Evolutionary conservation across 2,888 invertebrate species (phyloP).

Genomic region (Hipparchia sbordonii): DNA sequence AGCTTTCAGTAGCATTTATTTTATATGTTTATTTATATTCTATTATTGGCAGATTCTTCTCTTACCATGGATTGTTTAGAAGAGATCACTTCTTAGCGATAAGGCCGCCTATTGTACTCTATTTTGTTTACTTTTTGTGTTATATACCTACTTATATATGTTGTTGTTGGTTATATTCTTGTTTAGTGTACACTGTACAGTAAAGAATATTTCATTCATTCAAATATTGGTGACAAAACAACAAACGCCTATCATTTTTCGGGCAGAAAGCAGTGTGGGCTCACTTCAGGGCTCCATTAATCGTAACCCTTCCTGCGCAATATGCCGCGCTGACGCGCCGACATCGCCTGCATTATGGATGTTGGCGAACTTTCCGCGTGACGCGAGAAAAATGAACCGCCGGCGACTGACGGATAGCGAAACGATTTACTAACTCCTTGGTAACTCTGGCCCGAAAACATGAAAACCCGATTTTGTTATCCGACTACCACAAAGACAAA

Average conservation of each 20-base stretch:
- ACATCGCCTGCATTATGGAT: conserved; percentile 80
- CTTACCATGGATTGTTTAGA: no score
- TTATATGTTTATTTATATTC: no score
- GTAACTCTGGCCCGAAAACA: conserved; percentile 40
- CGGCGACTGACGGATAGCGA: conserved; percentile 67
- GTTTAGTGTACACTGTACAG: background rate
- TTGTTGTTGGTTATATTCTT: no score
- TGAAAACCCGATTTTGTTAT: background rate
- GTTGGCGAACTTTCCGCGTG: conserved; percentile 71
- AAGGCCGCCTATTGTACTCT: no score
- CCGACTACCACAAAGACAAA: no score
- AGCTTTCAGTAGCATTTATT: no score
- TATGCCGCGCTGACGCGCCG: conserved; percentile 80
- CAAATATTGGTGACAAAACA: conserved; percentile 8
- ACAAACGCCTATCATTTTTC: conserved; percentile 4
- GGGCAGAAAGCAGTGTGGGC: conserved; percentile 25
- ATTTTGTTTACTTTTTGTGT: no score
- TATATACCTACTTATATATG: no score
- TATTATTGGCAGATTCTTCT: no score
- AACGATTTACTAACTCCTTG: conserved; percentile 63
- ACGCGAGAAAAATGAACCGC: conserved; percentile 82
- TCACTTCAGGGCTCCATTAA: conserved; percentile 39
- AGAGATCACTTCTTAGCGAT: no score
- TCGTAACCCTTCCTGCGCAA: conserved; percentile 67
- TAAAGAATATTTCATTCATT: background rate